Evolutionary conservation across 2,888 invertebrate species (phyloP), one percentile per base, ranked within the genome.

Genomic region (Agrenia bidenticulata): DNA sequence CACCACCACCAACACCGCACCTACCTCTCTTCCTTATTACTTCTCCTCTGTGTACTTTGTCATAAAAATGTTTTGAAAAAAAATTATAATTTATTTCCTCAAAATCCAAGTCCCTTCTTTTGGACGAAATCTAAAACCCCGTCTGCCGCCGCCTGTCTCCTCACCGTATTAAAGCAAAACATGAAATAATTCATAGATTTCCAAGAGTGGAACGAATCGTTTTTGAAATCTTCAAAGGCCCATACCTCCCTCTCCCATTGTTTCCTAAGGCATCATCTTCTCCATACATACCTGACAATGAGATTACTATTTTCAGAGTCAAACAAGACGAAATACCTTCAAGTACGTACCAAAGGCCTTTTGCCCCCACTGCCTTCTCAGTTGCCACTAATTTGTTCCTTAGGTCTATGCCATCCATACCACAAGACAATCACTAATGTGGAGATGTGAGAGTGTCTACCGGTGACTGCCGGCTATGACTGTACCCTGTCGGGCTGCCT

Each of bases 91-190:
- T 45, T 45, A 45, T 45, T 45, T 45, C 45, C 19, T 45, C 39
- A 15, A 39, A 39, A 39, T 39, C 15, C 9, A 39, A 45, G n/a
- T 45, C 45, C 4, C 4, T 45, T 17, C n/a, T 45, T 17, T 15
- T 11, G 5, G 15, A 15, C 5, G 5, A 45, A 17, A 5, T 17
- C n/a, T 45, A 17, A 45, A 45, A 19, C 9, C 45, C 45, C 9
- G 17, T 13, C 58, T 49, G 49, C 58, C 58, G 58, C 42, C 58
- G 49, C 45, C 45, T 58, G 58, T 58, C 58, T 37, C 49, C 45
- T 17, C 23, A 45, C 45, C 58, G 17, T 45, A 27, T 58, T 58
- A 58, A 45, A 58, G 24, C 58, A 58, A 27, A 58, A 45, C 58
- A 45, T 49, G 26, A 58, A 58, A 49, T 58, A 58, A 58, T 26